These are phyloP conservation scores for Agelastica alni DNA, from an alignment of 2,888 invertebrate genomes.

Conservation along the genomic window DNA sequence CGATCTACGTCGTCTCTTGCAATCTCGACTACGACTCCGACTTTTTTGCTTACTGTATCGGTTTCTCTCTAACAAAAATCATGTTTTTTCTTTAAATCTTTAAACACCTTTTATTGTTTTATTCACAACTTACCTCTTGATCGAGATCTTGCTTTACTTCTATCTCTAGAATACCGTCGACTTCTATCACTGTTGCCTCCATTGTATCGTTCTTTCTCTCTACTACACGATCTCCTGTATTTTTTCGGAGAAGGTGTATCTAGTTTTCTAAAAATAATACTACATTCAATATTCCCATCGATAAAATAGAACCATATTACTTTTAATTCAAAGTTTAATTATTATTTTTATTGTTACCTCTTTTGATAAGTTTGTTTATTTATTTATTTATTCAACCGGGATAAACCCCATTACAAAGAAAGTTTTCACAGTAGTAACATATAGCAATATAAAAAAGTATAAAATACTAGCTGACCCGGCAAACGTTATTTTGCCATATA, in stretches of 20 bases:
- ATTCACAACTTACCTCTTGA: slow-evolving; percentile 11
- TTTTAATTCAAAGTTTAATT: too few species aligned
- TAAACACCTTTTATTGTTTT: neutral
- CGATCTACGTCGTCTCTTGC: slow-evolving; percentile 7
- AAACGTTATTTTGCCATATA: too few species aligned
- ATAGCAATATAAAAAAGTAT: too few species aligned
- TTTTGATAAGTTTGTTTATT: too few species aligned
- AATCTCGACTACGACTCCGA: slow-evolving; percentile 16
- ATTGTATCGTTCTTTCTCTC: neutral
- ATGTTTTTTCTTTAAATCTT: too few species aligned
- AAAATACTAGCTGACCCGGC: too few species aligned
- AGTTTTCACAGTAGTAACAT: too few species aligned
- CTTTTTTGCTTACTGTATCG: slow-evolving; percentile 20
- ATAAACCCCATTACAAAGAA: too few species aligned
- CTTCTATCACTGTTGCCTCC: slow-evolving; percentile 6
- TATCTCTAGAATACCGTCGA: slow-evolving; percentile 3
- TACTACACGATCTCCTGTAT: slow-evolving; percentile 11
- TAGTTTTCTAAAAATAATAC: slow-evolving; percentile 7
- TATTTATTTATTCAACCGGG: too few species aligned
- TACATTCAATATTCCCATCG: too few species aligned
- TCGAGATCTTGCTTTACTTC: slow-evolving; percentile 12
- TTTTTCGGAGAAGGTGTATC: slow-evolving; percentile 7
- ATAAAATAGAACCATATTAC: too few species aligned
- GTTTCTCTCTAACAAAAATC: slow-evolving; percentile 4
- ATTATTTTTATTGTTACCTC: too few species aligned